phyloP scores from a whole-genome alignment of 2,113 vertebrate genomes.

The Tragelaphus scriptus region DNA sequence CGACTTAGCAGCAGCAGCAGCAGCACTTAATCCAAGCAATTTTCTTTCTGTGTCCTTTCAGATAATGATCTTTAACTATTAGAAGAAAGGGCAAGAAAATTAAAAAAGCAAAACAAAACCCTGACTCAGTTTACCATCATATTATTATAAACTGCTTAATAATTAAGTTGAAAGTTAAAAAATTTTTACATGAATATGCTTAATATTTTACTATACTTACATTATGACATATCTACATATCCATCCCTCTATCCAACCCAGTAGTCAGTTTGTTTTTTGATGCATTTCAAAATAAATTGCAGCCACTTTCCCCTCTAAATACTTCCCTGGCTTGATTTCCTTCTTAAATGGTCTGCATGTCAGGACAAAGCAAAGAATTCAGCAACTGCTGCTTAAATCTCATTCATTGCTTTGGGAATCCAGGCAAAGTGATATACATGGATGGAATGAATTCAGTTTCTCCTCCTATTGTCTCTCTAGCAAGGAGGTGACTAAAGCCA shows the following conservation, averaged over 20 bases:
- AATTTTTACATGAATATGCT: neutral
- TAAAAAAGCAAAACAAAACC: neutral
- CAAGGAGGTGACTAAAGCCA: neutral
- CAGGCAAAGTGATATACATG: neutral
- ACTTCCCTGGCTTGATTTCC: slow-evolving; percentile 60
- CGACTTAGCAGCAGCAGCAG: no score
- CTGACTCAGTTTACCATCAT: neutral
- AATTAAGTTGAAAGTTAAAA: slow-evolving; percentile 26
- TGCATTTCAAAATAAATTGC: slow-evolving; percentile 11
- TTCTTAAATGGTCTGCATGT: slow-evolving; percentile 37
- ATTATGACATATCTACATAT: neutral
- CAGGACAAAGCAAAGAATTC: slow-evolving; percentile 53
- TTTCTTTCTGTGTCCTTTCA: slow-evolving; percentile 37
- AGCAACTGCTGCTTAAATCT: slow-evolving; percentile 35
- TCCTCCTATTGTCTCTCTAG: slow-evolving; percentile 26
- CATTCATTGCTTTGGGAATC: slow-evolving; percentile 40
- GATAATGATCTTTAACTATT: slow-evolving; percentile 22
- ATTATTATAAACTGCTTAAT: neutral
- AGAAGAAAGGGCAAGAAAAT: neutral
- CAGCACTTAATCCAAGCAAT: neutral
- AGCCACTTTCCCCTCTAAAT: neutral
- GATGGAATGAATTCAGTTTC: slow-evolving; percentile 3
- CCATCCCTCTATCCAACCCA: neutral
- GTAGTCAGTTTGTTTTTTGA: slow-evolving; percentile 1
- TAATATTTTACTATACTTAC: slow-evolving; percentile 6